A percentile compares a stretch with the other conserved stretches of the same genome.
Conservation (phyloP, 2,888 invertebrate species). For the Eumerus sabulonum region DNA sequence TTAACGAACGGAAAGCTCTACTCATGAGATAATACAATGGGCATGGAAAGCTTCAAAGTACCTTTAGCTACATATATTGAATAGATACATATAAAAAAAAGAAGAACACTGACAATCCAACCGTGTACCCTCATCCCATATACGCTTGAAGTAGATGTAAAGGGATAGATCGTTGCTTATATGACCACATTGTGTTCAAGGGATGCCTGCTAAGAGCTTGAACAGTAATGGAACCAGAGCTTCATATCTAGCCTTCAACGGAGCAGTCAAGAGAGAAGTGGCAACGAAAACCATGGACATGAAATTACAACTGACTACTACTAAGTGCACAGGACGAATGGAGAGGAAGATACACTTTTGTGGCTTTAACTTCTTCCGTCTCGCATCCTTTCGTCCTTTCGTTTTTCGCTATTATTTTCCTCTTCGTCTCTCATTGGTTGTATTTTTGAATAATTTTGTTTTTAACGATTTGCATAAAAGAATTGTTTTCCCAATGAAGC, state of each 20-base stretch:
- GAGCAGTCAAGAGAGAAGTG: constrained; percentile 16
- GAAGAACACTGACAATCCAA: constrained; percentile 10
- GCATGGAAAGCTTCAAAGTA: too few relatives aligned
- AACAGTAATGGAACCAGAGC: constrained; percentile 1
- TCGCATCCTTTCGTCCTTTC: constrained; percentile 22
- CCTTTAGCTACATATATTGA: too few relatives aligned
- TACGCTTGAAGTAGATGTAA: neutral
- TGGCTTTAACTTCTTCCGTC: constrained; percentile 51
- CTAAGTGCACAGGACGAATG: too few relatives aligned
- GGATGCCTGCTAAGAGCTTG: neutral
- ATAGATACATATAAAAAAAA: too few relatives aligned
- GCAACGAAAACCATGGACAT: constrained; percentile 26
- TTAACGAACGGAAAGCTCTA: too few relatives aligned
- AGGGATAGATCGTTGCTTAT: constrained; percentile 32
- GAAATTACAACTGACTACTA: neutral
- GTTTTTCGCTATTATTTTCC: neutral
- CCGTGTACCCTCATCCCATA: neutral
- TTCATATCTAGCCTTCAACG: constrained; percentile 35
- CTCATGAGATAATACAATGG: too few relatives aligned
- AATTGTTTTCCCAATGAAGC: constrained; percentile 10
- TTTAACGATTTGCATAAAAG: constrained; percentile 29
- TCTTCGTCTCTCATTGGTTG: neutral
- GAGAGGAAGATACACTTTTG: constrained; percentile 10
- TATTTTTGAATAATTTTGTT: constrained; percentile 9
- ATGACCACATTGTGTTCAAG: constrained; percentile 51